Conservation (phyloP, 2,113 vertebrate species). For the Leuciscus idus region DNA sequence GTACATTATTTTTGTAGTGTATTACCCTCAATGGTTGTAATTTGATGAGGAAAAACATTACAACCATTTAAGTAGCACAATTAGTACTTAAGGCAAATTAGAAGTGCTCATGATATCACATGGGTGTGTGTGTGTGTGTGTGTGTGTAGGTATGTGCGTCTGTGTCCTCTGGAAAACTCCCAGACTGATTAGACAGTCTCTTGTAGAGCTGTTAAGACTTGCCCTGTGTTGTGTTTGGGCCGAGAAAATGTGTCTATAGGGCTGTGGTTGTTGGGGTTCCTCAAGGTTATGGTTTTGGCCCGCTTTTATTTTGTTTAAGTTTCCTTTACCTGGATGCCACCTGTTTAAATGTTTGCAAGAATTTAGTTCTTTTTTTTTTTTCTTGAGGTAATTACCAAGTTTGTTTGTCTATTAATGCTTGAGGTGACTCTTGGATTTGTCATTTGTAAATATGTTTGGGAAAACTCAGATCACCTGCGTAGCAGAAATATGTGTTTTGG, state of each 20-base stretch:
- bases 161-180: slow-evolving; percentile 41
- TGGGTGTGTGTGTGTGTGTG: neutral
- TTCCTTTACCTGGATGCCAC: neutral
- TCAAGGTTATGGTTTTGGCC: slow-evolving; percentile 22
- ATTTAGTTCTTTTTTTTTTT: neutral
- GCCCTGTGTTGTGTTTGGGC: slow-evolving; percentile 29
- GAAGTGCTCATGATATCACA: slow-evolving; percentile 5
- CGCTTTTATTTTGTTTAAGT: neutral
- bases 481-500: neutral
- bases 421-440: neutral
- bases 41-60: slow-evolving; percentile 7
- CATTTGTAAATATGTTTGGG: slow-evolving; percentile 5
- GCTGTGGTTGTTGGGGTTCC: slow-evolving; percentile 12
- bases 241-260: slow-evolving; percentile 13
- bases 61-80: neutral
- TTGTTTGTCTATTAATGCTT: neutral
- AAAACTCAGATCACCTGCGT: neutral
- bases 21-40: neutral
- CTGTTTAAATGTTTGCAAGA: slow-evolving; percentile 16
- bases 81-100: slow-evolving; percentile 17
- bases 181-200: slow-evolving; percentile 46
- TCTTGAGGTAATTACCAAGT: neutral
- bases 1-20: too few species aligned
- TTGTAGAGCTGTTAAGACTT: slow-evolving; percentile 38
- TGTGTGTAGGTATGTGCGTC: slow-evolving; percentile 30